Conservation (phyloP, 53 echinoderm and acorn worm genomes). For the Mesocentrotus franciscanus region DNA sequence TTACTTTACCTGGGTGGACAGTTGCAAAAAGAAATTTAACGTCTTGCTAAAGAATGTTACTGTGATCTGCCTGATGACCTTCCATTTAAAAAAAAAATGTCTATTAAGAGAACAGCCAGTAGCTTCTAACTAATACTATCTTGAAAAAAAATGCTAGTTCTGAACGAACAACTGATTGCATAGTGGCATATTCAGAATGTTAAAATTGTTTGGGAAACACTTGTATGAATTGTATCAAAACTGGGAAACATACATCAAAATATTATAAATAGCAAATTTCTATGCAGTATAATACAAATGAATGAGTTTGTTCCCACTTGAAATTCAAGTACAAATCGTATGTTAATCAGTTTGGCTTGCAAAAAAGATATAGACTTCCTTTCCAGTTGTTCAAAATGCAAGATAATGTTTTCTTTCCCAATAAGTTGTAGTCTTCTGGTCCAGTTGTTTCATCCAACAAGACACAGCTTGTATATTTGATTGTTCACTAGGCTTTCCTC, state of each 20-base stretch:
- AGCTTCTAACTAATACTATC: background rate
- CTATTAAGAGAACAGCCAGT: too few species aligned
- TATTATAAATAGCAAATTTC: slow-evolving; percentile 8
- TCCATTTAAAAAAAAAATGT: background rate
- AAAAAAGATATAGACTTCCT: background rate
- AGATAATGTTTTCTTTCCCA: background rate
- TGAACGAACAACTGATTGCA: background rate
- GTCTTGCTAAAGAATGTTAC: too few species aligned
- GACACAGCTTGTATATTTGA: background rate
- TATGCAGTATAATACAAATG: background rate
- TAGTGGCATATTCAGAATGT: background rate
- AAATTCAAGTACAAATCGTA: background rate
- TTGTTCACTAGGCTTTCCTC: background rate
- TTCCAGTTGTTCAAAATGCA: background rate
- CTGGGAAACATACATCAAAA: background rate
- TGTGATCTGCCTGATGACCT: too few species aligned
- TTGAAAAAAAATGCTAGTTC: background rate
- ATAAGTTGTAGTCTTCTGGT: background rate
- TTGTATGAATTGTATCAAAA: background rate
- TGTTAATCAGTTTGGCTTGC: background rate
- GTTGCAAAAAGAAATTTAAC: too few species aligned
- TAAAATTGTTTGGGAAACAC: background rate
- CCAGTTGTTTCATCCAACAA: background rate
- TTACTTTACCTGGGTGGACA: too few species aligned
- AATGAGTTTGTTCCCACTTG: background rate